A percentile compares a stretch with the other conserved stretches of the same genome.
Evolutionary conservation across 2,797 vertebrate genomes (phyloP).

Genomic region (Mionectes olivaceus): DNA sequence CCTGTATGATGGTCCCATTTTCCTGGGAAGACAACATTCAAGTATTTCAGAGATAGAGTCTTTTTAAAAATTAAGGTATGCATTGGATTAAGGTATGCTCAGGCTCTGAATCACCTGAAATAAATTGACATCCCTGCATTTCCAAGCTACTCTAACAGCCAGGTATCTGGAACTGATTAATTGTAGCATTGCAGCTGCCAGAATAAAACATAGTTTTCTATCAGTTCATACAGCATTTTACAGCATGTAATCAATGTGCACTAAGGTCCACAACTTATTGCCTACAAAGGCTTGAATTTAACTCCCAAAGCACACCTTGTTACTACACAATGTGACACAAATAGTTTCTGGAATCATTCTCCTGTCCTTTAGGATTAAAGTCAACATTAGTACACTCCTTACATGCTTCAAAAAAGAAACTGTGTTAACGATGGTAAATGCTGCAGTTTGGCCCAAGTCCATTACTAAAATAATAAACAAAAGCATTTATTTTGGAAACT

Average conservation of each 20-base stretch:
- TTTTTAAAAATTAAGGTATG: not conserved
- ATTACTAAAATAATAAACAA: not conserved
- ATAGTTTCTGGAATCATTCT: not conserved
- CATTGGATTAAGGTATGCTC: not conserved
- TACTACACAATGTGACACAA: not conserved
- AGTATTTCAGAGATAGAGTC: not conserved
- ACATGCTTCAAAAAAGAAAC: not conserved
- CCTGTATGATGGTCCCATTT: not conserved
- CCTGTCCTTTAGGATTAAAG: not conserved
- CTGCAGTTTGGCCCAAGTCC: not conserved
- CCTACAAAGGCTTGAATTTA: not conserved
- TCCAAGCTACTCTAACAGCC: not conserved
- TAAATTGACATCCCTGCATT: not conserved
- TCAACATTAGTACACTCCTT: not conserved
- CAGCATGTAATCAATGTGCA: not conserved
- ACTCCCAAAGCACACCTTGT: not conserved
- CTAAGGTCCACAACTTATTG: not conserved
- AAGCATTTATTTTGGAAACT: not conserved
- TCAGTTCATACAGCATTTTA: not conserved
- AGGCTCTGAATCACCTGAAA: not conserved
- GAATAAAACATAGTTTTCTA: not conserved
- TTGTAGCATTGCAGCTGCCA: not conserved
- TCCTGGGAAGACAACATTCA: not conserved
- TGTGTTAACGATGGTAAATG: not conserved
- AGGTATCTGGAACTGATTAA: not conserved